Evolutionary conservation across 2,113 vertebrate species (phyloP).

Genomic region (Oryzias celebensis): DNA sequence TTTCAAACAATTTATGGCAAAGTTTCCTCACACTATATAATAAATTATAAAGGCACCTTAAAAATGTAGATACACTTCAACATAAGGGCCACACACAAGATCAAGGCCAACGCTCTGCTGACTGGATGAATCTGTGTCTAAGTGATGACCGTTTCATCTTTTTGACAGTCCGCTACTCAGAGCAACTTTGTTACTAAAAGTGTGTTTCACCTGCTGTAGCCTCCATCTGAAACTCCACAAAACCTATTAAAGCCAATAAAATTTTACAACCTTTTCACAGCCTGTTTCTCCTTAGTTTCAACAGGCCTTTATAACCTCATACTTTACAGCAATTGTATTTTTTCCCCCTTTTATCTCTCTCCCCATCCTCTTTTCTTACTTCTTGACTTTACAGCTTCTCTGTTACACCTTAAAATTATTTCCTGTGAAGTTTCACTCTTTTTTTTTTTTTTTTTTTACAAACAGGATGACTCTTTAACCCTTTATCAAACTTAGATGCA

Average conservation of each 20-base stretch:
- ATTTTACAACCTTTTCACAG: conserved; percentile 43
- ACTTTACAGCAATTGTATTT: conserved; percentile 42
- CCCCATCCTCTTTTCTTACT: conserved; percentile 12
- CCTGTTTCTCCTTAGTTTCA: conserved; percentile 25
- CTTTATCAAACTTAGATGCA: conserved; percentile 51
- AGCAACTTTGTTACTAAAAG: conserved; percentile 42
- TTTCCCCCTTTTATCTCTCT: conserved; percentile 4
- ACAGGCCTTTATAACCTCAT: conserved; percentile 26
- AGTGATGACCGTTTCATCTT: conserved; percentile 47
- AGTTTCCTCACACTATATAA: no score
- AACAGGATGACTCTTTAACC: conserved; percentile 43
- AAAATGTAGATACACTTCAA: conserved; percentile 20
- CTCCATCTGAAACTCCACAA: conserved; percentile 43
- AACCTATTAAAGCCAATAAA: conserved; percentile 37
- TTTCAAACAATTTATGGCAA: no score
- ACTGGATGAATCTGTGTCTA: conserved; percentile 45
- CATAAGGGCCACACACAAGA: conserved; percentile 33
- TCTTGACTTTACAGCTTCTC: neutral
- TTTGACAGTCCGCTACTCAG: conserved; percentile 51
- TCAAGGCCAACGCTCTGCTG: conserved; percentile 42
- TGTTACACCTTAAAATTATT: conserved; percentile 8
- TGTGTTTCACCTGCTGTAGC: conserved; percentile 45
- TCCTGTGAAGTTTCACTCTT: conserved; percentile 13
- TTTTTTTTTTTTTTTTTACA: neutral
- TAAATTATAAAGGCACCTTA: neutral